Percentiles rank a stretch among this genome's conserved stretches.
These are phyloP conservation scores for Cheilosia vulpina DNA, from an alignment of 2,888 invertebrate species.

Conservation along the genomic window DNA sequence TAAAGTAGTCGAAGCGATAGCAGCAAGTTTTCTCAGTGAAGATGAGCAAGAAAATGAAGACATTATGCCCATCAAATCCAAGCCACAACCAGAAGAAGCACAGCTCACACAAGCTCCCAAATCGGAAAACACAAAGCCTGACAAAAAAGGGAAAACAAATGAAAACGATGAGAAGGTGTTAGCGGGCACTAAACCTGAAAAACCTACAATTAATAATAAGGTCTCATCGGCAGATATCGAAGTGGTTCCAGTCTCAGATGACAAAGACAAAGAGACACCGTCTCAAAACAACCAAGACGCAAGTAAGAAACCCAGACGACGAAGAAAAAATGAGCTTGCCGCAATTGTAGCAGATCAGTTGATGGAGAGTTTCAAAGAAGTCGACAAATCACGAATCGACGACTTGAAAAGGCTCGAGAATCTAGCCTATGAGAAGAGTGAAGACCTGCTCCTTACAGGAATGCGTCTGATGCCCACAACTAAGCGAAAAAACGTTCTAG, in stretches of 20 bases:
- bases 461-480: constrained; percentile 83
- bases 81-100: neutral
- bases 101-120: neutral
- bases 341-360: constrained; percentile 83
- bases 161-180: neutral
- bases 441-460: constrained; percentile 82
- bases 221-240: neutral
- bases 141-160: neutral
- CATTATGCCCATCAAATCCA: neutral
- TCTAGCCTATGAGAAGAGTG: constrained; percentile 83
- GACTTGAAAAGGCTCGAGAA: constrained; percentile 83
- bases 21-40: constrained; percentile 75
- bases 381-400: constrained; percentile 82
- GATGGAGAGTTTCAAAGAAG: constrained; percentile 82
- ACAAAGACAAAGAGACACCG: constrained; percentile 4
- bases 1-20: constrained; percentile 76
- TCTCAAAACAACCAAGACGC: constrained; percentile 68
- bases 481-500: constrained; percentile 79
- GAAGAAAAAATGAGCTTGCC: constrained; percentile 83
- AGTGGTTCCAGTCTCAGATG: neutral
- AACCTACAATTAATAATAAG: neutral
- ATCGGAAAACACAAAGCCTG: neutral
- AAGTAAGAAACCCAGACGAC: constrained; percentile 79
- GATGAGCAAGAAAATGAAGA: constrained; percentile 56
- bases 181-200: neutral